Evolutionary conservation across 2,888 invertebrate species (phyloP).

Genomic region (Pyrrhosoma nymphula): DNA sequence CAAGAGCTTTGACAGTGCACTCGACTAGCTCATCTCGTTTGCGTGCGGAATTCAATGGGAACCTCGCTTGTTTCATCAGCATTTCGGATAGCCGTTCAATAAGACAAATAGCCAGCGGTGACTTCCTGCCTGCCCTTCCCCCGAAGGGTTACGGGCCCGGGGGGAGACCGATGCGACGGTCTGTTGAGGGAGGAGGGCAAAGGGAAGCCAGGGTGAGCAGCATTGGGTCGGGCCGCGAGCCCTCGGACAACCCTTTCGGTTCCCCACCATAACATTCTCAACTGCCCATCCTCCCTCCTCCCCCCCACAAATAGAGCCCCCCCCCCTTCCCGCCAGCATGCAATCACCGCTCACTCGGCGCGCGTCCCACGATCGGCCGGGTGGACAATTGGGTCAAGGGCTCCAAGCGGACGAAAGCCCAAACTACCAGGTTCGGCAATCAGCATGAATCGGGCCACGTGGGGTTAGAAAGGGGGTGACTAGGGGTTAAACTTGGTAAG

Average conservation of each 20-base stretch:
- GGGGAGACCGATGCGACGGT: not conserved
- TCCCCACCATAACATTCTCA: not conserved
- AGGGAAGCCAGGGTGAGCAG: no score
- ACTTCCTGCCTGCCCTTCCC: not conserved
- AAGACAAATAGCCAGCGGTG: conserved; percentile 19
- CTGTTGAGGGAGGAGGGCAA: not conserved
- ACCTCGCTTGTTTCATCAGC: conserved; percentile 26
- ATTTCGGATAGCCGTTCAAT: not conserved
- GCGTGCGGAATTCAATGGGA: conserved; percentile 1
- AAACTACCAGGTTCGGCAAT: conserved; percentile 10
- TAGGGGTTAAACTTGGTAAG: not conserved
- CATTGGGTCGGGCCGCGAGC: not conserved
- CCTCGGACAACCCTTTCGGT: not conserved
- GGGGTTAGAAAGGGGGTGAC: not conserved
- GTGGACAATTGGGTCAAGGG: conserved; percentile 12
- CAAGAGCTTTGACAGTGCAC: not conserved
- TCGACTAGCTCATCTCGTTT: conserved; percentile 10
- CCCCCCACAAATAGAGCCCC: not conserved
- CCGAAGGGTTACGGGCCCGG: not conserved
- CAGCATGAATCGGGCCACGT: not conserved
- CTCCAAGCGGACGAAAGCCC: not conserved
- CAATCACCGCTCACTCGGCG: not conserved
- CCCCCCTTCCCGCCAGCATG: not conserved
- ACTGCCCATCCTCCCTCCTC: not conserved
- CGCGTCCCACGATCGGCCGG: not conserved